Evolutionary conservation across 2,797 vertebrate species (phyloP).

Genomic region (Enteromius unitaeniatus): DNA sequence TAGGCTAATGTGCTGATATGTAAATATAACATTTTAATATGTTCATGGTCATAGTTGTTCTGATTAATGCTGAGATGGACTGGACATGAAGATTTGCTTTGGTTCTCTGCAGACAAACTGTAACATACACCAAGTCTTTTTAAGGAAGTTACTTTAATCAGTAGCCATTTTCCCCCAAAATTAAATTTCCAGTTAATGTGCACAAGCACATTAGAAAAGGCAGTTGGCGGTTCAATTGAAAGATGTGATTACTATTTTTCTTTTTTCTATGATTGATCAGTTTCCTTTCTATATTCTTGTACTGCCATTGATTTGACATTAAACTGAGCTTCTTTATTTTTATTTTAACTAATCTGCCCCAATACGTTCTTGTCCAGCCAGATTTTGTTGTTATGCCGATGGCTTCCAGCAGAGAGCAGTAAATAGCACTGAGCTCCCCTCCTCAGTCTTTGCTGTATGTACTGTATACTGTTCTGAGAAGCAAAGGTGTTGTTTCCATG

Average conservation of each 20-base stretch:
- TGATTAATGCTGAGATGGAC: not conserved
- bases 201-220: not conserved
- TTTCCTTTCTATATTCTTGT: constrained; percentile 7
- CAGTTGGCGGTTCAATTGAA: not conserved
- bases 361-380: constrained; percentile 39
- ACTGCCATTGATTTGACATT: not conserved
- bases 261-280: constrained; percentile 19
- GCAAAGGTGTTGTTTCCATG: constrained; percentile 12
- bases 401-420: constrained; percentile 74
- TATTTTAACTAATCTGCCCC: constrained; percentile 39
- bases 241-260: not conserved
- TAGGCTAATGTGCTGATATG: not conserved
- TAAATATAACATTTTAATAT: not conserved
- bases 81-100: not conserved
- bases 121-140: not conserved
- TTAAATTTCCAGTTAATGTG: not conserved
- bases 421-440: not conserved
- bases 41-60: not conserved
- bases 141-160: not conserved
- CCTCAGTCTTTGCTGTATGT: not conserved
- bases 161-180: not conserved
- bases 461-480: not conserved
- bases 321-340: not conserved
- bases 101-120: not conserved
- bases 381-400: constrained; percentile 59